These are phyloP conservation scores for Heliconius cydno DNA, from an alignment of 2,888 invertebrate genomes.

Conservation along the genomic window DNA sequence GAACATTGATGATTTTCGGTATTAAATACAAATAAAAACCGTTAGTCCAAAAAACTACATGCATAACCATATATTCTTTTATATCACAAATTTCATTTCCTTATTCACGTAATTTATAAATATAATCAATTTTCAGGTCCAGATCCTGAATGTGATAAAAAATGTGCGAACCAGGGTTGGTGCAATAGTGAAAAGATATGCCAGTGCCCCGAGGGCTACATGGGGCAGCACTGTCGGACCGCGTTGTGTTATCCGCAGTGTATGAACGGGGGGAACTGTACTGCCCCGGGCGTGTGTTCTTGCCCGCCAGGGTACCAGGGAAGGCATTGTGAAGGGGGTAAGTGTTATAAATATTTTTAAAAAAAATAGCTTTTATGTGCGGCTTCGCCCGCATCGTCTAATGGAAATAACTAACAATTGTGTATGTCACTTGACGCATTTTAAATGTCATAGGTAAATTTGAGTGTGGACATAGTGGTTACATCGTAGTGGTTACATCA, in stretches of 20 bases:
- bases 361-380: not conserved
- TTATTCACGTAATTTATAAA: not conserved
- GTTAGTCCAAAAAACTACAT: too few species aligned
- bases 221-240: slow-evolving; percentile 94
- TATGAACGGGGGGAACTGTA: slow-evolving; percentile 96
- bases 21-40: too few species aligned
- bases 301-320: slow-evolving; percentile 96
- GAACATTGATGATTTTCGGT: too few species aligned
- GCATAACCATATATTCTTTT: too few species aligned
- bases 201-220: slow-evolving; percentile 94
- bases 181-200: slow-evolving; percentile 93
- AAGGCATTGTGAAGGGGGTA: slow-evolving; percentile 94
- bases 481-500: too few species aligned
- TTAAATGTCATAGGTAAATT: too few species aligned
- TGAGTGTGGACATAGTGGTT: too few species aligned
- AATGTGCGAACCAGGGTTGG: slow-evolving; percentile 93
- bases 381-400: too few species aligned
- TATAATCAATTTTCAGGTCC: slow-evolving; percentile 84
- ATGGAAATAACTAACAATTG: too few species aligned
- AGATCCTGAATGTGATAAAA: slow-evolving; percentile 94
- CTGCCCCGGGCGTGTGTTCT: slow-evolving; percentile 93
- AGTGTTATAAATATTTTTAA: slow-evolving; percentile 49
- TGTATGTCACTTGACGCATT: too few species aligned
- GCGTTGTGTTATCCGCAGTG: slow-evolving; percentile 96
- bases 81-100: too few species aligned